Conservation (phyloP, 2,797 vertebrate genomes). For the Sphaeramia orbicularis region DNA sequence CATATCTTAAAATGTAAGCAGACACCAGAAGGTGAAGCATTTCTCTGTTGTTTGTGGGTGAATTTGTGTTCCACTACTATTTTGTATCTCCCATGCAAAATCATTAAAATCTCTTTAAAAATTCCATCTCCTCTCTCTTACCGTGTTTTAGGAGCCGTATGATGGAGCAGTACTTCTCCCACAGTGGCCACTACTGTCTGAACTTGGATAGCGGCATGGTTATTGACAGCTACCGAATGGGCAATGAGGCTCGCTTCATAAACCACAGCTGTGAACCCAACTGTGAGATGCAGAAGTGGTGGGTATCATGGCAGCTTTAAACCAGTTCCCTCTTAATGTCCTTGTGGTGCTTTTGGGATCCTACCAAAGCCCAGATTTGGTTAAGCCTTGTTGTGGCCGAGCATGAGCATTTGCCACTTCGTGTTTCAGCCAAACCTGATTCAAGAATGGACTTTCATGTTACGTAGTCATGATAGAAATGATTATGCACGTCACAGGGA, state of each 20-base stretch:
- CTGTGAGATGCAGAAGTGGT: slow-evolving; percentile 99
- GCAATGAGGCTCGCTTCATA: slow-evolving; percentile 98
- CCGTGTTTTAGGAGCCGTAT: slow-evolving; percentile 90
- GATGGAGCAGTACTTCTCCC: slow-evolving; percentile 98
- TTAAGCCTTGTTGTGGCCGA: slow-evolving; percentile 28
- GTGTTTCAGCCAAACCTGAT: slow-evolving; percentile 25
- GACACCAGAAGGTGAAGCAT: background rate
- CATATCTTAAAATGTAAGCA: background rate
- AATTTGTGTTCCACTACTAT: background rate
- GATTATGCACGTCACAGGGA: too few species aligned
- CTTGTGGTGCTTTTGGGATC: slow-evolving; percentile 45
- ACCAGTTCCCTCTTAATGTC: slow-evolving; percentile 34
- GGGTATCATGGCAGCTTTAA: slow-evolving; percentile 68
- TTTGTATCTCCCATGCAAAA: slow-evolving; percentile 6
- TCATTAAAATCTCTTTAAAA: slow-evolving; percentile 10
- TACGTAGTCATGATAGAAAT: background rate
- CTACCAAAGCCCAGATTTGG: slow-evolving; percentile 56
- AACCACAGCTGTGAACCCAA: slow-evolving; percentile 99
- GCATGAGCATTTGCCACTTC: slow-evolving; percentile 30
- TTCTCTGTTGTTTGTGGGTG: background rate
- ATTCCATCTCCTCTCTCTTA: background rate
- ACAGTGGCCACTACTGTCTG: slow-evolving; percentile 98
- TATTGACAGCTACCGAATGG: slow-evolving; percentile 99
- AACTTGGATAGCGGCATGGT: slow-evolving; percentile 99
- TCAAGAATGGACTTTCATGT: slow-evolving; percentile 4